A percentile compares a stretch with the other conserved stretches of the same genome.
Evolutionary conservation across 2,888 invertebrate genomes (phyloP).

Genomic region (Leptopilina myrica): DNA sequence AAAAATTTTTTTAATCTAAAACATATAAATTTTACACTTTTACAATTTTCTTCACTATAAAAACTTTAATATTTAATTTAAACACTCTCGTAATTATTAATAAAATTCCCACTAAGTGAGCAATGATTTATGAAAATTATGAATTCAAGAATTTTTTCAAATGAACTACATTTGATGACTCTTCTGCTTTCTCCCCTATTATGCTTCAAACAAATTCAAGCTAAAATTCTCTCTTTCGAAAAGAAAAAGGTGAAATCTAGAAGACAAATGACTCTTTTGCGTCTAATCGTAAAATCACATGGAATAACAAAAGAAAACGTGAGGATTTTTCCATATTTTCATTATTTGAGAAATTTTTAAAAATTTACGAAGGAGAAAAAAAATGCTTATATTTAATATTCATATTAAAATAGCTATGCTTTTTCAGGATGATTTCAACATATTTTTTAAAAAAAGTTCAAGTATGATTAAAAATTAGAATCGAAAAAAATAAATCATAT

Average conservation of each 20-base stretch:
- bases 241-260: slow-evolving; percentile 35
- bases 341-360: not conserved
- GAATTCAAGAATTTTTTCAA: not conserved
- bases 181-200: slow-evolving; percentile 38
- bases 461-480: too few relatives aligned
- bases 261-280: slow-evolving; percentile 2
- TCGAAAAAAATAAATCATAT: too few relatives aligned
- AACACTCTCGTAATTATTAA: too few relatives aligned
- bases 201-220: slow-evolving; percentile 34
- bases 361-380: not conserved
- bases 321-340: not conserved
- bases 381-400: too few relatives aligned
- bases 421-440: too few relatives aligned
- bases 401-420: too few relatives aligned
- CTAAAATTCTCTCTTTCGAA: slow-evolving; percentile 37
- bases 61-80: too few relatives aligned
- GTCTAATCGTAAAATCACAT: not conserved
- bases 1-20: too few relatives aligned
- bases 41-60: too few relatives aligned
- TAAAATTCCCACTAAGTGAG: too few relatives aligned
- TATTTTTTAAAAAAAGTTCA: too few relatives aligned
- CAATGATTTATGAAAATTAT: not conserved
- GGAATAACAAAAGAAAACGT: not conserved
- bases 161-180: slow-evolving; percentile 26
- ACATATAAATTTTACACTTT: too few relatives aligned